These are phyloP conservation scores for Procapra przewalskii DNA, from an alignment of 2,113 vertebrate genomes.

Conservation along the genomic window DNA sequence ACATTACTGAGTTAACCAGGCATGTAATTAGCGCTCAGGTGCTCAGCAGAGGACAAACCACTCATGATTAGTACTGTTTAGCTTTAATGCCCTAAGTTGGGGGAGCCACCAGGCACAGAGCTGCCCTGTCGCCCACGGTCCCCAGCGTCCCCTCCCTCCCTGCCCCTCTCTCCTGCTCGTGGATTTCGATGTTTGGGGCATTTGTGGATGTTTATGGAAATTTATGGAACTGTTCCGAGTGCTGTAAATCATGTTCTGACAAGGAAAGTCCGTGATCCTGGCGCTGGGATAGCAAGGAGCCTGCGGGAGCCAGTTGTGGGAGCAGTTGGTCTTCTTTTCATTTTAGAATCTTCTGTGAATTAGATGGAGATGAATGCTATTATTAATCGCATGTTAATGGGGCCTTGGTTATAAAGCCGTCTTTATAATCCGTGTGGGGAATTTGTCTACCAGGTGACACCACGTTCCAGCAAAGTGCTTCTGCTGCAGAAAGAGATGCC, in stretches of 20 bases:
- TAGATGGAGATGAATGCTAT: not conserved
- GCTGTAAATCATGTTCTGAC: not conserved
- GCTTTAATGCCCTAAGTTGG: conserved; percentile 74
- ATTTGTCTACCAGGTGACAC: not conserved
- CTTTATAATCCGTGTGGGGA: not conserved
- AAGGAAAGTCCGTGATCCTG: not conserved
- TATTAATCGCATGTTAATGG: not conserved
- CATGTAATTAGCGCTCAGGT: conserved; percentile 85
- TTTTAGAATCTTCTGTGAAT: not conserved
- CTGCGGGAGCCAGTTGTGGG: not conserved
- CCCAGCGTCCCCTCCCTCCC: not conserved
- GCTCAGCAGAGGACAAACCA: conserved; percentile 74
- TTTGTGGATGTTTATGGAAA: conserved; percentile 26
- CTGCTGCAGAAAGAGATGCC: not conserved
- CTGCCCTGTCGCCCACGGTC: not conserved
- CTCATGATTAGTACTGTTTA: conserved; percentile 76
- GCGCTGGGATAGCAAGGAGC: not conserved
- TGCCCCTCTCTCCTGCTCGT: fast-evolving
- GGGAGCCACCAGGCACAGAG: not conserved
- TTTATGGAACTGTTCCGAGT: not conserved
- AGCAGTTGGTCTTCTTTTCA: not conserved
- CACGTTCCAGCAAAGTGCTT: not conserved
- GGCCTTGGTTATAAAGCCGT: not conserved
- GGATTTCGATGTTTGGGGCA: not conserved
- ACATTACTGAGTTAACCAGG: conserved; percentile 86